Base-by-base conservation (phyloP, 2,113 vertebrate genomes). In the Oplegnathus fasciatus region DNA sequence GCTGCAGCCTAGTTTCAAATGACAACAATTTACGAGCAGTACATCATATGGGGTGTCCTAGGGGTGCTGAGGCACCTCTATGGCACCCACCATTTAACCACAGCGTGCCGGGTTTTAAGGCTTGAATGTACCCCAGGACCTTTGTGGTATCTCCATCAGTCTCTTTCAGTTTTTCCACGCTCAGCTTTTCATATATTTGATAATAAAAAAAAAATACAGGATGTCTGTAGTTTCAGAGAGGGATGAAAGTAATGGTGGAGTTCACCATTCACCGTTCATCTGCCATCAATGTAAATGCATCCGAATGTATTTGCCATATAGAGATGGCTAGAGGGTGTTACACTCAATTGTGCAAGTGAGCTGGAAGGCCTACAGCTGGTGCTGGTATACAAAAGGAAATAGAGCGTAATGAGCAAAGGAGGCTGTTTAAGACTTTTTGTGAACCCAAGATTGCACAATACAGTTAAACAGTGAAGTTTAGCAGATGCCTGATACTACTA, bases 301-400 rank as follows among this genome's bases (percentile, higher is more conserved):
- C 20, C 61, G 18, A 62, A 84, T 84, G 62, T 61, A 30, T 50
- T 28, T 81, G 65, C 42, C 17, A 40, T 75, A 22, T 34, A 58
- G 26, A 79, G 32, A 71, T 55, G 48, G 57, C 58, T 89, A 46
- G 68, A 85, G 64, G 28, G 11, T 20, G 46, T 57, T 72, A 64
- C 30, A 75, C n/a, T 74, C 28, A 75, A 70, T 32, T 54, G 46
- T 73, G 44, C 70, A 48, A 69, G 70, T 65, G 48, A 82, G 68
- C 85, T 74, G 46, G 26, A 80, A 81, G 77, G 84, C 22, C 7
- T 70, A 69, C 74, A 90, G 75, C 76, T 87, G 83, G 57, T 82
- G 66, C 55, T 76, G 58, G 52, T 66, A 44, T 69, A 80, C 67
- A 62, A 44, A 48, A 40, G 3, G 76, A 89, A 85, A 30, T 81